Percentiles rank a stretch among this genome's conserved stretches.
These are phyloP conservation scores for Eurystomus glaucurus DNA, from an alignment of 2,797 vertebrate genomes.

Conservation along the genomic window DNA sequence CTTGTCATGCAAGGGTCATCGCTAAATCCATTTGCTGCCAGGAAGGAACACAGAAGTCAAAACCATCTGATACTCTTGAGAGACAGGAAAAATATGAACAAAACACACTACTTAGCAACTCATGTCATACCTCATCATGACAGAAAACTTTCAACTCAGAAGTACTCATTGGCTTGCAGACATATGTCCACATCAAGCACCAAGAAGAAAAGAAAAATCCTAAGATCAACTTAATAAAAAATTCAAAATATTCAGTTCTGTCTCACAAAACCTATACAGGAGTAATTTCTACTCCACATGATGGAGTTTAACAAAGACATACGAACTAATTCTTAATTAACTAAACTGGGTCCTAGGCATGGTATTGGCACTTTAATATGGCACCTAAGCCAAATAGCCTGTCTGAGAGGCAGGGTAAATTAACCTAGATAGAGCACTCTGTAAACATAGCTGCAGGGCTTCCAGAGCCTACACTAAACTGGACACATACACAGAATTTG, in stretches of 20 bases:
- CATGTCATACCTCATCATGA: not conserved
- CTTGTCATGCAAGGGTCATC: not conserved
- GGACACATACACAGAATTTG: not conserved
- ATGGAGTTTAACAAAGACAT: not conserved
- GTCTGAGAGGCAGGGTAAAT: not conserved
- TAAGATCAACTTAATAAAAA: not conserved
- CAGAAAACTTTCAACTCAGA: not conserved
- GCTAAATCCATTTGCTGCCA: not conserved
- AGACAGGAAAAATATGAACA: not conserved
- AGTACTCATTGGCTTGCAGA: not conserved
- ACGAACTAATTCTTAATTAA: not conserved
- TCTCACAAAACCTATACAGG: not conserved
- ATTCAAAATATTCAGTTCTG: not conserved
- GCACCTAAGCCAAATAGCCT: not conserved
- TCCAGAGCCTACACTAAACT: not conserved
- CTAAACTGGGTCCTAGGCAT: not conserved
- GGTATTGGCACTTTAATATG: not conserved
- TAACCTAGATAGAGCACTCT: not conserved
- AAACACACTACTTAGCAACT: not conserved
- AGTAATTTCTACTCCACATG: not conserved
- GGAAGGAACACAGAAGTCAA: not conserved
- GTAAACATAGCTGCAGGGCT: not conserved
- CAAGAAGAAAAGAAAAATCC: not conserved
- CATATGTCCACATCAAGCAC: rapidly evolving
- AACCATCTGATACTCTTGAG: not conserved